phyloP scores from a whole-genome alignment of 2,888 invertebrate species.

The Aphidoletes aphidimyza region DNA sequence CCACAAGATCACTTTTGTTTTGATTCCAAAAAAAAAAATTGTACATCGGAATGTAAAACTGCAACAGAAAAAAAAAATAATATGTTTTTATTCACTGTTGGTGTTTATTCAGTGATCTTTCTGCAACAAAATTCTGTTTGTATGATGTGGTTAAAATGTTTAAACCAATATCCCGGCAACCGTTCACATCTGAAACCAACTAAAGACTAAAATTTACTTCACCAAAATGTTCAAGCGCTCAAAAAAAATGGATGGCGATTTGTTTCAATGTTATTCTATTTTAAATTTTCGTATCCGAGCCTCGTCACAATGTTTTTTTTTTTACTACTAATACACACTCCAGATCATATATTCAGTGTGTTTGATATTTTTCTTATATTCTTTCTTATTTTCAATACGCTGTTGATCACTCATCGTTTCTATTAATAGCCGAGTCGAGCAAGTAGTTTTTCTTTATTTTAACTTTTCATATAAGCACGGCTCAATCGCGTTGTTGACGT shows the following conservation, averaged over 20 bases:
- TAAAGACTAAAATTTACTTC: constrained; percentile 4
- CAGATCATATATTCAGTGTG: neutral
- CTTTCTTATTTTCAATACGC: neutral
- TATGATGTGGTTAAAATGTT: too few species aligned
- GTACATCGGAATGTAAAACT: neutral
- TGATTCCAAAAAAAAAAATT: neutral
- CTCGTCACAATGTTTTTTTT: constrained; percentile 17
- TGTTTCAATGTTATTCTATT: constrained; percentile 38
- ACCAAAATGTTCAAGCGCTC: neutral
- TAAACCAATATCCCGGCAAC: neutral
- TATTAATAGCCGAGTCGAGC: constrained; percentile 32
- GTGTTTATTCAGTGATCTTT: constrained; percentile 13
- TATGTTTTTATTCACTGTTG: constrained; percentile 5
- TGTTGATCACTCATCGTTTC: neutral
- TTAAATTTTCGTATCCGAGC: constrained; percentile 43
- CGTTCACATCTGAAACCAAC: constrained; percentile 6
- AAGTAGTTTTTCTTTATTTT: neutral
- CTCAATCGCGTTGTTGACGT: neutral
- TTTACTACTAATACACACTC: constrained; percentile 21
- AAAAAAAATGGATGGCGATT: constrained; percentile 15
- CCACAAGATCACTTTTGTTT: neutral
- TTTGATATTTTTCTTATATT: neutral
- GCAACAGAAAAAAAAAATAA: neutral
- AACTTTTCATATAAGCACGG: neutral
- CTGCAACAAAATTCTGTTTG: neutral